Evolutionary conservation across 2,113 vertebrate species (phyloP), one percentile per base, ranked within the genome.

Genomic region (Circaetus cinerascens): DNA sequence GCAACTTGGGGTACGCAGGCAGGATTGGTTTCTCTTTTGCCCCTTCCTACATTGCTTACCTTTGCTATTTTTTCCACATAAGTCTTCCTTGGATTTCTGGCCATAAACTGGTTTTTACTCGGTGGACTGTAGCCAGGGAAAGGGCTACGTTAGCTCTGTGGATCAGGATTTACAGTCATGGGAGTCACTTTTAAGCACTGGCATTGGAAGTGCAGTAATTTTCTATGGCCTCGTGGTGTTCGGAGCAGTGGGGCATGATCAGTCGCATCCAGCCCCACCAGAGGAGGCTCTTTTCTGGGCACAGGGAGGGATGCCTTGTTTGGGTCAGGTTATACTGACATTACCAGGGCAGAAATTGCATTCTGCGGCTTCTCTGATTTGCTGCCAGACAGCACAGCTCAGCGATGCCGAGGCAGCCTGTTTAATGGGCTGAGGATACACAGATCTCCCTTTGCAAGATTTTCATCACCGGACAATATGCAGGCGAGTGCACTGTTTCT

Each of bases 171-270:
- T 45, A 13, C 36, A n/a, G 36, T 1, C 45, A 15, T 0, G 2
- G n/a, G 7, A 41, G 55, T 0, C 1, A 53, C 3, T 51, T 9
- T 9, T 19, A 32, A 40, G 5, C 0, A 0, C 36, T 11, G 63
- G 14, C 4, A 0, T 45, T 21, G 53, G 29, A 32, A 43, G 14
- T 51, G 34, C 30, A 4, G 13, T 10, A 1, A 30, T 30, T 8
- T 32, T 23, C 17, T 41, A 11, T 2, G n/a, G 20, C 34, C 48
- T 55, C 3, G 0, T 32, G 57, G n/a, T 46, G 62, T 51, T 38
- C 1, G 30, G 60, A 71, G 32, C 83, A 27, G 30, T 17, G 18
- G 30, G 45, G 43, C 15, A 30, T 1, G 16, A 48, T 15, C 27
- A 21, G 53, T 13, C 1, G 0, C 43, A 38, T 57, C 41, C 84